These are phyloP conservation scores for Pemphredon lugubris DNA, from an alignment of 2,888 invertebrate genomes.

Conservation along the genomic window DNA sequence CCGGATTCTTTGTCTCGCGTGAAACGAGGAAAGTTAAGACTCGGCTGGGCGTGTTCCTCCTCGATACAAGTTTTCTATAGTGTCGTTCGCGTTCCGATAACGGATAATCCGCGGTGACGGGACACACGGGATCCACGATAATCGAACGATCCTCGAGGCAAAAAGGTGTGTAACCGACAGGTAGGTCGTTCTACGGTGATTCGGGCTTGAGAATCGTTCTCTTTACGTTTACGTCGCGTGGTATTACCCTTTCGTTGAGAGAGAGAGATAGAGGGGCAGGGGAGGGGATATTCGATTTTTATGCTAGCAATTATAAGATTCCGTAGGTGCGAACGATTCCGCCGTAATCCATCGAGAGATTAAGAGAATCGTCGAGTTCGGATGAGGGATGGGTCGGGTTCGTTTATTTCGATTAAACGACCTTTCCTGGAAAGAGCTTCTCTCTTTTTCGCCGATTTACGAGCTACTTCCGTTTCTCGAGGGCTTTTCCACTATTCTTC, in stretches of 20 bases:
- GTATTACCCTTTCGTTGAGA: too few species aligned
- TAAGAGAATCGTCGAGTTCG: neutral
- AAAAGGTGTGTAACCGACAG: too few species aligned
- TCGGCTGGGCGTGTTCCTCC: constrained; percentile 1
- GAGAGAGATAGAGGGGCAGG: too few species aligned
- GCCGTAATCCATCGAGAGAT: too few species aligned
- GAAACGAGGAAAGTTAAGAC: constrained; percentile 45
- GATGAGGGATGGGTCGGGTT: too few species aligned
- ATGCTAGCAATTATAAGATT: too few species aligned
- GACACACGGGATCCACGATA: neutral
- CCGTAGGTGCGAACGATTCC: too few species aligned
- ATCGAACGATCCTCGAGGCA: too few species aligned
- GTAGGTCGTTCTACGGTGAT: too few species aligned
- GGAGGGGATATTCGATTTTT: too few species aligned
- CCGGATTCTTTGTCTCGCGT: constrained; percentile 24
- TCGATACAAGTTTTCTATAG: constrained; percentile 23
- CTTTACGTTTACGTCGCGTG: too few species aligned
- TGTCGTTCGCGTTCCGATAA: neutral
- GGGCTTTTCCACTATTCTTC: constrained; percentile 11
- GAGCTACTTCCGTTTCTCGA: constrained; percentile 32
- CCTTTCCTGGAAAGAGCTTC: neutral
- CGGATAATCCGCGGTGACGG: neutral
- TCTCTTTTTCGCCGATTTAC: constrained; percentile 26
- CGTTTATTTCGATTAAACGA: constrained; percentile 21
- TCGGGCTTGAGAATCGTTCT: too few species aligned